phyloP scores from a whole-genome alignment of 2,797 vertebrate species.

The Sciurus carolinensis region DNA sequence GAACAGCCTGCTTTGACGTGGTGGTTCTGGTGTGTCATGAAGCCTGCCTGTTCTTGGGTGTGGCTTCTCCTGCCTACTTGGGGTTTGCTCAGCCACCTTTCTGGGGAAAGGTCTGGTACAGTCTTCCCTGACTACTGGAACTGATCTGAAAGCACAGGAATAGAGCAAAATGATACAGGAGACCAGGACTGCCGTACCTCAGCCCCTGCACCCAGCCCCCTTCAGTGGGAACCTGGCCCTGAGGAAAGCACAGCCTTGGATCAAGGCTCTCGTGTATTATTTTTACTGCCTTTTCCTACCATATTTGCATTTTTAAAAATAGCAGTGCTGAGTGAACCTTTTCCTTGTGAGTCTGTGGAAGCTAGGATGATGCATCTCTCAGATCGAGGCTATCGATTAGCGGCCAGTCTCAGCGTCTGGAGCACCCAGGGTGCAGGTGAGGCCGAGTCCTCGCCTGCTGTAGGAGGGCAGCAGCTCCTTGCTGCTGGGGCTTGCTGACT shows the following conservation, averaged over 20 bases:
- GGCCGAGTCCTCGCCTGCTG: neutral
- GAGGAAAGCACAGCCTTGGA: neutral
- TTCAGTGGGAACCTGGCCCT: constrained; percentile 17
- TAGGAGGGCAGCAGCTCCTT: neutral
- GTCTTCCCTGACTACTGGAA: neutral
- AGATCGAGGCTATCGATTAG: constrained; percentile 69
- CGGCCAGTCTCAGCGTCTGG: neutral
- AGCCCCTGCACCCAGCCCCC: neutral
- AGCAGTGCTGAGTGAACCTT: constrained; percentile 65
- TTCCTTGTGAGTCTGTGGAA: constrained; percentile 73
- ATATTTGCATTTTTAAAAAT: constrained; percentile 75
- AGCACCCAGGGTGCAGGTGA: neutral
- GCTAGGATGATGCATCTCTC: constrained; percentile 63
- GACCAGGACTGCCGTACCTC: accelerated
- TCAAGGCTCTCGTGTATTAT: neutral
- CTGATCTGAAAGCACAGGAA: neutral
- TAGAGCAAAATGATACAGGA: neutral
- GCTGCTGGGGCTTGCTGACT: neutral
- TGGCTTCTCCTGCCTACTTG: neutral
- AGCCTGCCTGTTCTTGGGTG: neutral
- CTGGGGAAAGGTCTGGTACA: no score
- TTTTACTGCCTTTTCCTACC: constrained; percentile 62
- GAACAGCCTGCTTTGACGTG: neutral
- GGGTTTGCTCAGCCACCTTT: neutral
- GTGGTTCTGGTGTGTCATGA: neutral